Percentiles rank a stretch among this genome's conserved stretches.
Conservation (phyloP, 2,113 vertebrate species). For the Triplophysa tibetana region DNA sequence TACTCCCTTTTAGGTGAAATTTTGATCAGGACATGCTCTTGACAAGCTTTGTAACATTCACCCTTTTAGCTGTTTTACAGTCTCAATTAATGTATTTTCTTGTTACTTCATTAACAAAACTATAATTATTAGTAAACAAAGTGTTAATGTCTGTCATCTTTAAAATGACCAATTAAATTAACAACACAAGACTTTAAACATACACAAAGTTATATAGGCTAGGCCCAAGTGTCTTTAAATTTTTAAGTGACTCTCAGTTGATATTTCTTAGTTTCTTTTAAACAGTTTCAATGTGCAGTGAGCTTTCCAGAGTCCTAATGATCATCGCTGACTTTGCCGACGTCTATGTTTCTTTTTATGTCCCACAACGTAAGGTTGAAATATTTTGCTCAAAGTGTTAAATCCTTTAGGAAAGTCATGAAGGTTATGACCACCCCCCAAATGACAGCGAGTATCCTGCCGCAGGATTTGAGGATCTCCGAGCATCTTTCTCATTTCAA, state of each 20-base stretch:
- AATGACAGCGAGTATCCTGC: conserved; percentile 58
- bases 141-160: neutral
- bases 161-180: neutral
- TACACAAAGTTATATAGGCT: too few species aligned
- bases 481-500: conserved; percentile 75
- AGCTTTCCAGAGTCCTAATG: conserved; percentile 55
- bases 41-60: too few species aligned
- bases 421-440: conserved; percentile 76
- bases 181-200: neutral
- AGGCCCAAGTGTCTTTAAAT: too few species aligned
- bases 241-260: neutral
- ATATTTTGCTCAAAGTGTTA: conserved; percentile 83
- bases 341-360: conserved; percentile 76
- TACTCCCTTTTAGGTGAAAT: too few species aligned
- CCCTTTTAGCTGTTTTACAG: neutral
- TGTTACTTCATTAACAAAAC: conserved; percentile 7
- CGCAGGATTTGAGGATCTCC: conserved; percentile 70
- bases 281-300: conserved; percentile 46
- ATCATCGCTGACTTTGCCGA: conserved; percentile 65
- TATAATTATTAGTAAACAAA: neutral
- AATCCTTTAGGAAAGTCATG: conserved; percentile 81
- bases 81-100: neutral
- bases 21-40: too few species aligned
- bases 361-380: conserved; percentile 72
- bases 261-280: neutral